Percentiles rank a stretch among this genome's conserved stretches.
phyloP scores from a whole-genome alignment of 2,113 vertebrate species.

The Nansenia antarctica region DNA sequence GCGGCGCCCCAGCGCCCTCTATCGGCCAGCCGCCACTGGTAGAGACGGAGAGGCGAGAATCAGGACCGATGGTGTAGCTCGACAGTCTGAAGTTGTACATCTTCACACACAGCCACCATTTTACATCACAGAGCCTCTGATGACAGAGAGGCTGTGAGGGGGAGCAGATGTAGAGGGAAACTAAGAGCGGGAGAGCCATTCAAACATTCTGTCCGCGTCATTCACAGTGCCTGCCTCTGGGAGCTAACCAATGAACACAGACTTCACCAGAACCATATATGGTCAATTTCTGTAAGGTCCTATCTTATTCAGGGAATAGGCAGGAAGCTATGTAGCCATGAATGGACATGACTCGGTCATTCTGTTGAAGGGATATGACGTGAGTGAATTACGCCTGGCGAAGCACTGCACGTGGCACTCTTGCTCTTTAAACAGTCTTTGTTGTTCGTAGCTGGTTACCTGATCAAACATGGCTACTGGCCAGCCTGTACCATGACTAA shows the following conservation, averaged over 20 bases:
- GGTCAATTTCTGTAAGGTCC: slow-evolving; percentile 8
- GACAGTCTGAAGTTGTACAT: too few relatives aligned
- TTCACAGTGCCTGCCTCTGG: background rate
- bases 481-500: too few relatives aligned
- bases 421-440: too few relatives aligned
- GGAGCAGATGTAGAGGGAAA: too few relatives aligned
- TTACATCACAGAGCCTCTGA: background rate
- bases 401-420: too few relatives aligned
- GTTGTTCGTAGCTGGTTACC: background rate
- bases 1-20: too few relatives aligned
- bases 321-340: background rate
- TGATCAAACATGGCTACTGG: background rate
- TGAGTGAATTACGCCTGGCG: background rate
- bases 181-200: background rate
- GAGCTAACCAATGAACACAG: background rate
- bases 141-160: background rate
- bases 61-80: too few relatives aligned
- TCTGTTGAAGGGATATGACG: background rate
- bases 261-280: slow-evolving; percentile 1
- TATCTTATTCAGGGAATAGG: background rate
- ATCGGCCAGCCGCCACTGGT: too few relatives aligned
- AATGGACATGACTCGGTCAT: background rate
- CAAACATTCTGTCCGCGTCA: background rate
- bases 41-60: too few relatives aligned
- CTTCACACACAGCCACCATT: background rate